Evolutionary conservation across 2,797 vertebrate genomes (phyloP).

Genomic region (Xenops minutus): DNA sequence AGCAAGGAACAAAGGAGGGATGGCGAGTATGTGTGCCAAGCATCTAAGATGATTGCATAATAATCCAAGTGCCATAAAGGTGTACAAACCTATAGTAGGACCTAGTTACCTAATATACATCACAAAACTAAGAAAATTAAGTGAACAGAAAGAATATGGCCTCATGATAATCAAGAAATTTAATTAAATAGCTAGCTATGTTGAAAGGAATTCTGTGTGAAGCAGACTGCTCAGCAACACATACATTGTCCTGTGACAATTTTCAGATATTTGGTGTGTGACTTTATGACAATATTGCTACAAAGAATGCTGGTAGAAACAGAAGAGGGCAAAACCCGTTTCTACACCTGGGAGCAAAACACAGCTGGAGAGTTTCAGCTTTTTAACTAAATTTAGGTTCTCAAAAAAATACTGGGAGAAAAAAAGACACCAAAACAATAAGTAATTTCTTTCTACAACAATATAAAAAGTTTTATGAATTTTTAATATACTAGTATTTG

Average conservation of each 20-base stretch:
- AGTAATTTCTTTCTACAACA: neutral
- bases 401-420: neutral
- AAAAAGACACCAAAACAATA: neutral
- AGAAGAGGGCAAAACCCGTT: neutral
- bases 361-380: neutral
- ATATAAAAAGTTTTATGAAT: neutral
- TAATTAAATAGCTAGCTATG: neutral
- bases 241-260: neutral
- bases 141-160: neutral
- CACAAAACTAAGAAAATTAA: neutral
- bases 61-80: neutral
- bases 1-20: neutral
- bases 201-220: neutral
- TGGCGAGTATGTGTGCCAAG: neutral
- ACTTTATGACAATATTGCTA: neutral
- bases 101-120: neutral
- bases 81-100: neutral
- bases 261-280: neutral
- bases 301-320: neutral
- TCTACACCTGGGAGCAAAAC: neutral
- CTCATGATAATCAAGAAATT: neutral
- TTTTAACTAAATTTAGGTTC: neutral
- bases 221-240: neutral
- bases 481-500: neutral
- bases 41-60: fast-evolving